Percentiles rank a stretch among this genome's conserved stretches.
These are phyloP conservation scores for Gulo gulo DNA, from an alignment of 2,113 vertebrate species.

Conservation along the genomic window DNA sequence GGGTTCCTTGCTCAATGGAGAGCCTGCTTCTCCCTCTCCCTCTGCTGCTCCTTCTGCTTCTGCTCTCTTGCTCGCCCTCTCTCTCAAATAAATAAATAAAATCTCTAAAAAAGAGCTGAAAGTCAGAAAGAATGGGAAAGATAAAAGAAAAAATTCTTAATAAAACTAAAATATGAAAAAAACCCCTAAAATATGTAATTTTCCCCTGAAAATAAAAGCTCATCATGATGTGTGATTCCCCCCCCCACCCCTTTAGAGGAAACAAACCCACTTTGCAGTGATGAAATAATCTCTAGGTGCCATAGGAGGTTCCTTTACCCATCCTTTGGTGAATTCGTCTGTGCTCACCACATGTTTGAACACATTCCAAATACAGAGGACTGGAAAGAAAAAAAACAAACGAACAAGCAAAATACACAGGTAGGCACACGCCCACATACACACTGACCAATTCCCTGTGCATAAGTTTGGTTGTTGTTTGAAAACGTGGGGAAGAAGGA, in stretches of 20 bases:
- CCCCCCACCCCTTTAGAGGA: conserved; percentile 1
- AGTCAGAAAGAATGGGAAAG: neutral
- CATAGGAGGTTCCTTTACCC: neutral
- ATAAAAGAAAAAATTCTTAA: neutral
- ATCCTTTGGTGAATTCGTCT: rapidly evolving
- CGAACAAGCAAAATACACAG: neutral
- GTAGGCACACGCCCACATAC: no score
- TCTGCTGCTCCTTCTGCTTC: no score
- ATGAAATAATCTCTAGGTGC: neutral
- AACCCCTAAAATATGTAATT: neutral
- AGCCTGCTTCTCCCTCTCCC: no score
- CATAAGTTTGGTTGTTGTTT: neutral
- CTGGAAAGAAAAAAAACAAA: neutral
- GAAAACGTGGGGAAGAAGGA: neutral
- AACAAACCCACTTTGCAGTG: neutral
- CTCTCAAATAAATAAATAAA: no score
- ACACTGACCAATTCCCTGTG: neutral
- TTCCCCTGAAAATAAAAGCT: neutral
- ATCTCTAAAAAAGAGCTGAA: neutral
- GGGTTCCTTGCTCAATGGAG: no score
- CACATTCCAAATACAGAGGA: neutral
- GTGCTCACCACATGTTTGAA: neutral
- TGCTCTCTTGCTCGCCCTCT: no score
- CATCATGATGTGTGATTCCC: neutral
- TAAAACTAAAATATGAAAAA: no score